phyloP scores from a whole-genome alignment of 1,140 invertebrate species.

The Ladona fulva region DNA sequence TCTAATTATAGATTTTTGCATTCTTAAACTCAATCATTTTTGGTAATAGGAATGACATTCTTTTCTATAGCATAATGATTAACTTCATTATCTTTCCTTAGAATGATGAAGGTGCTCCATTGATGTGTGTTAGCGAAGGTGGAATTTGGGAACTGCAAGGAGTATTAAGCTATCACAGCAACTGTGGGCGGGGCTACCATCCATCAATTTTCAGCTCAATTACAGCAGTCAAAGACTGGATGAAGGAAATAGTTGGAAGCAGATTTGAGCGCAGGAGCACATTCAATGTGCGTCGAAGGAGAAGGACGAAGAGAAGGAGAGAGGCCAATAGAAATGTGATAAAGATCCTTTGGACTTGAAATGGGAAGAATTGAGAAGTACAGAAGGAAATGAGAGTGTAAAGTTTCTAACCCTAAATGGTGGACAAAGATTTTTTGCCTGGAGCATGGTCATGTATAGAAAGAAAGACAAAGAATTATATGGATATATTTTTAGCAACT shows the following conservation, averaged over 20 bases:
- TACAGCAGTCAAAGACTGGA: constrained; percentile 28
- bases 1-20: no score
- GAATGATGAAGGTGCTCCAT: constrained; percentile 54
- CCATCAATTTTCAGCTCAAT: constrained; percentile 46
- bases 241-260: constrained; percentile 27
- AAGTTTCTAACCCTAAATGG: no score
- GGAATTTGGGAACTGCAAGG: constrained; percentile 51
- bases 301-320: neutral
- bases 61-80: neutral
- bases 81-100: constrained; percentile 30
- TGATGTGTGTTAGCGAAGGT: constrained; percentile 49
- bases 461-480: no score
- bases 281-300: neutral
- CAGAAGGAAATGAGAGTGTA: no score
- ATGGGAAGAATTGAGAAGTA: no score
- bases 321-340: no score
- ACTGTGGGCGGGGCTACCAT: constrained; percentile 46
- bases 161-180: constrained; percentile 47
- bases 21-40: no score
- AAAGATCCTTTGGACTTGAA: no score
- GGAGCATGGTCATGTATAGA: no score
- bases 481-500: no score
- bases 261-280: constrained; percentile 18
- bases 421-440: no score
- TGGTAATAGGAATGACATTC: no score